Conservation (phyloP, 30 jellyfish, hydroid and myxozoan genomes). For the Cassiopea andromeda region DNA sequence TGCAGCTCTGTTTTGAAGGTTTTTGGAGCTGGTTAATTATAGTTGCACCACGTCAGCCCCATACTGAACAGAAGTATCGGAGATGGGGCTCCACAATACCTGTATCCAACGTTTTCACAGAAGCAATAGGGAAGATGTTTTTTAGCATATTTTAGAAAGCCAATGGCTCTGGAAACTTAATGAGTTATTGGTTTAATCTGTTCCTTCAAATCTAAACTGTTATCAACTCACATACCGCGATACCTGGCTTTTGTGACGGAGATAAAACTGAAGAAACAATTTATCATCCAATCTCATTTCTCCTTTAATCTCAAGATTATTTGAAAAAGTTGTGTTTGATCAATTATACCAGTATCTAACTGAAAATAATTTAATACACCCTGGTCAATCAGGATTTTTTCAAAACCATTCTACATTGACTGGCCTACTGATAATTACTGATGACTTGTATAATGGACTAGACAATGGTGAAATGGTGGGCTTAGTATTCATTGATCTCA, state of each 20-base stretch:
- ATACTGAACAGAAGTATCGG: conserved; percentile 15
- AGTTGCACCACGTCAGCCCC: conserved; percentile 37
- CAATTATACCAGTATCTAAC: too few relatives aligned
- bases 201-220: conserved; percentile 12
- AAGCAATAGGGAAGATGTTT: not conserved
- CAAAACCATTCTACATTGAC: too few relatives aligned
- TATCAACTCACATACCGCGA: conserved; percentile 1
- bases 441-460: too few relatives aligned
- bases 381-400: too few relatives aligned
- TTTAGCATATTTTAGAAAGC: conserved; percentile 10
- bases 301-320: too few relatives aligned
- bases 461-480: too few relatives aligned
- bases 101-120: conserved; percentile 7
- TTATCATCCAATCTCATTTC: too few relatives aligned
- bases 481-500: too few relatives aligned
- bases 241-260: not conserved
- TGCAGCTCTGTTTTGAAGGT: not conserved
- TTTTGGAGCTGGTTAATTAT: conserved; percentile 10
- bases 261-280: not conserved
- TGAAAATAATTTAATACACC: too few relatives aligned
- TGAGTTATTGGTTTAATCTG: not conserved
- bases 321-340: too few relatives aligned
- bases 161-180: conserved; percentile 20
- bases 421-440: too few relatives aligned
- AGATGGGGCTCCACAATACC: not conserved